Percentiles rank a stretch among this genome's conserved stretches.
Conservation (phyloP, 2,888 invertebrate species). For the Hofmannophila pseudospretella region DNA sequence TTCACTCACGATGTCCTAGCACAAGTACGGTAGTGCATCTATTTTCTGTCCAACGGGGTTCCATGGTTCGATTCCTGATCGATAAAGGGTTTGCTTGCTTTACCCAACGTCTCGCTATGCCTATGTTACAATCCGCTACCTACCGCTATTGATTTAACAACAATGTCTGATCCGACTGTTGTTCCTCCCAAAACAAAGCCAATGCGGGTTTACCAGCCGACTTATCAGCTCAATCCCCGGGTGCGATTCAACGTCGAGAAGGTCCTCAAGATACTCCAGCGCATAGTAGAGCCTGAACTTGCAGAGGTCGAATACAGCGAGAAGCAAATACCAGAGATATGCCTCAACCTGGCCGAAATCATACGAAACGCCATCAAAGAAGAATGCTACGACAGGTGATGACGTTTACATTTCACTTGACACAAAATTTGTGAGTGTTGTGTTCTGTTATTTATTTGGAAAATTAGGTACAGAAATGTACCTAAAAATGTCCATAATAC, state of each 20-base stretch:
- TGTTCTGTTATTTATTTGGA: too few species aligned
- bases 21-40: too few species aligned
- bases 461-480: not conserved
- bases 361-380: conserved; percentile 80
- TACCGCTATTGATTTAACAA: conserved; percentile 42
- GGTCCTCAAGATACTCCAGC: conserved; percentile 78
- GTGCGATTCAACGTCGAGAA: conserved; percentile 80
- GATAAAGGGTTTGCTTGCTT: too few species aligned
- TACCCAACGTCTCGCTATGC: too few species aligned
- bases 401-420: not conserved
- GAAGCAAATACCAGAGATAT: conserved; percentile 73
- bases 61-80: too few species aligned
- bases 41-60: too few species aligned
- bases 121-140: too few species aligned
- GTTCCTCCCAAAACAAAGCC: conserved; percentile 36
- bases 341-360: conserved; percentile 77
- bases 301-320: conserved; percentile 81
- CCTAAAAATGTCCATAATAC: too few species aligned
- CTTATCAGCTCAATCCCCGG: conserved; percentile 80
- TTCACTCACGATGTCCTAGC: too few species aligned
- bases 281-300: conserved; percentile 77
- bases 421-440: not conserved
- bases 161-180: conserved; percentile 35
- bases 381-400: conserved; percentile 82
- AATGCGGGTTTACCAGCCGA: conserved; percentile 78